Base-by-base conservation (phyloP, 2,888 invertebrate species). In the Cantharis rustica region DNA sequence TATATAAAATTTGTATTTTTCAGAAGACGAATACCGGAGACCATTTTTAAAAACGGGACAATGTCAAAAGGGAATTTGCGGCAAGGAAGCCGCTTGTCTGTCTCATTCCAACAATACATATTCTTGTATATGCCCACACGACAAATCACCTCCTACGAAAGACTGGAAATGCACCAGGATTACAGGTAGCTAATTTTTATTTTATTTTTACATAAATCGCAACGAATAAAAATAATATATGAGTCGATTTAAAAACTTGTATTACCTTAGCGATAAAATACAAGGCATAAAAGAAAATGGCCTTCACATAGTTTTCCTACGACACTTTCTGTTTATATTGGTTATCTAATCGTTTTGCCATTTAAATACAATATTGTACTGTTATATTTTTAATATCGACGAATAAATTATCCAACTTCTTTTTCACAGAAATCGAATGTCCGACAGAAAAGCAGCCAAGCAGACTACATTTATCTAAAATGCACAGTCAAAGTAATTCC, bases 41-140 rank as follows among this genome's bases (percentile, higher is more conserved):
- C 81, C 80, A 61, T 79, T 84, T 72, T 79, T 83, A 26, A 80
- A 80, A 63, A 73, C 82, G 11, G 91, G 91, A 0, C 83, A 86
- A 16, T 91, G 91, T 81, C 86, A 86, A 72, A 87, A 88, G 3
- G 89, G 89, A 11, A 90, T 91, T 62, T 93, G 93, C 82, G 91
- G 91, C 0, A 89, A 88, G 61, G 93, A 93, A 80, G 91, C 92
- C 0, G 93, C 93, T 0, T 94, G 93, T 83, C 87, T 89, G 74
- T 89, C 87, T 13, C 86, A 88, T 80, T 85, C 88, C 71, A 90
- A 91, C 75, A 88, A 88, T 68, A 89, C 89, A 5, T 91, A 92
- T 83, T 90, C 89, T 70, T 94, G 94, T 84, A 88, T 93, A 4
- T 94, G 94, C 84, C 92, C 93, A 0, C 92, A 93, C 81, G 93